A percentile compares a stretch with the other conserved stretches of the same genome.
Conservation (phyloP, 2,797 vertebrate genomes). For the Betta splendens region DNA sequence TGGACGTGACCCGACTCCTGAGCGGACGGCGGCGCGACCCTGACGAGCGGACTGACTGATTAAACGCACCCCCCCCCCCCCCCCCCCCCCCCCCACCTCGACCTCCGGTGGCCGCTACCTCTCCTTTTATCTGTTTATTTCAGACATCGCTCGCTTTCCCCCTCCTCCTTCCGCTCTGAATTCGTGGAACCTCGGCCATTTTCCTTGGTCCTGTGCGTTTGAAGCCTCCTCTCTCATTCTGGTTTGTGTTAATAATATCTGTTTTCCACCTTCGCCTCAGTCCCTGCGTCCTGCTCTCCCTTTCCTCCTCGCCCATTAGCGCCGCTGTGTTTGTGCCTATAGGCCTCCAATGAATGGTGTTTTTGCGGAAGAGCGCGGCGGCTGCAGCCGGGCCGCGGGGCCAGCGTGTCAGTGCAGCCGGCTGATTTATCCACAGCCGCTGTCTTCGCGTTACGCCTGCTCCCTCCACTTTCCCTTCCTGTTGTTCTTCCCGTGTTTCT, state of each 20-base stretch:
- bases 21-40: conserved; percentile 59
- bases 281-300: conserved; percentile 30
- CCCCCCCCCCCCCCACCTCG: no score
- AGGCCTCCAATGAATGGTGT: conserved; percentile 75
- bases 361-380: conserved; percentile 79
- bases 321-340: conserved; percentile 54
- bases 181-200: conserved; percentile 68
- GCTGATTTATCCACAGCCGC: conserved; percentile 82
- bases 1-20: conserved; percentile 52
- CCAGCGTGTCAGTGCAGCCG: conserved; percentile 68
- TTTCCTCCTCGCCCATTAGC: conserved; percentile 26
- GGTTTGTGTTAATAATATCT: conserved; percentile 16
- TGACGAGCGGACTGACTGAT: conserved; percentile 53
- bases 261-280: conserved; percentile 42
- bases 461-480: conserved; percentile 82
- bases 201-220: conserved; percentile 33
- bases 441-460: conserved; percentile 82
- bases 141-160: conserved; percentile 57
- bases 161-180: conserved; percentile 66
- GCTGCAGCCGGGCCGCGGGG: conserved; percentile 64
- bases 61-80: no score
- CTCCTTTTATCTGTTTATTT: conserved; percentile 74
- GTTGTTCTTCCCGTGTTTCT: conserved; percentile 84
- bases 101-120: conserved; percentile 29
- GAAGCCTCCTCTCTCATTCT: conserved; percentile 5